These are phyloP conservation scores for Sympetrum striolatum DNA, from an alignment of 2,888 invertebrate genomes.

Conservation along the genomic window DNA sequence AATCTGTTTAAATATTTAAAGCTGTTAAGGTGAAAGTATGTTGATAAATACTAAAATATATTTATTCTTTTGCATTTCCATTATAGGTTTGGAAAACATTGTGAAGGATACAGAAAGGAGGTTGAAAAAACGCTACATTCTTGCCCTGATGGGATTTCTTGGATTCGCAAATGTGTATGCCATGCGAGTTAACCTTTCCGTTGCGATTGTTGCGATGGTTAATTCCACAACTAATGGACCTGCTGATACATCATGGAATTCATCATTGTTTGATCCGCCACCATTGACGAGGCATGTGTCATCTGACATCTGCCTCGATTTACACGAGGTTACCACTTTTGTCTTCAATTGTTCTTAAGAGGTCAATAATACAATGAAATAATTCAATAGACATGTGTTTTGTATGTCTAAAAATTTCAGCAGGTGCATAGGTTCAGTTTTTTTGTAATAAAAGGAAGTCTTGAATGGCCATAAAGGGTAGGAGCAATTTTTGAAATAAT, in stretches of 20 bases:
- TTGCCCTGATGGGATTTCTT: conserved; percentile 84
- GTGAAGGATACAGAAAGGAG: conserved; percentile 70
- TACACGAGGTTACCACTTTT: background rate
- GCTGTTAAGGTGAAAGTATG: too few species aligned
- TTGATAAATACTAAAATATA: too few species aligned
- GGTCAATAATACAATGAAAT: too few species aligned
- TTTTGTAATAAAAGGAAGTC: too few species aligned
- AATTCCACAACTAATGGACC: conserved; percentile 69
- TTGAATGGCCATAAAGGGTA: too few species aligned
- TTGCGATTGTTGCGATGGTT: conserved; percentile 95
- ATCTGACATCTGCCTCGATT: background rate
- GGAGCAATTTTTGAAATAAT: too few species aligned
- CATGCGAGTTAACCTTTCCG: conserved; percentile 88
- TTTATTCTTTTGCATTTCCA: too few species aligned
- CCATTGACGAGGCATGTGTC: background rate
- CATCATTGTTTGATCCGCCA: background rate
- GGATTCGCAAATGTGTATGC: conserved; percentile 90
- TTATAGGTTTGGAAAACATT: conserved; percentile 11
- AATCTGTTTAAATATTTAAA: too few species aligned
- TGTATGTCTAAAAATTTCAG: too few species aligned
- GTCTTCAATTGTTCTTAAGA: too few species aligned
- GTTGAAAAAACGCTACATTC: conserved; percentile 75
- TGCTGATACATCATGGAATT: background rate
- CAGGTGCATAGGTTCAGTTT: too few species aligned
- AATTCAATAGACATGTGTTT: too few species aligned